phyloP scores from a whole-genome alignment of 2,888 invertebrate genomes.

The Drosophila pegasa region DNA sequence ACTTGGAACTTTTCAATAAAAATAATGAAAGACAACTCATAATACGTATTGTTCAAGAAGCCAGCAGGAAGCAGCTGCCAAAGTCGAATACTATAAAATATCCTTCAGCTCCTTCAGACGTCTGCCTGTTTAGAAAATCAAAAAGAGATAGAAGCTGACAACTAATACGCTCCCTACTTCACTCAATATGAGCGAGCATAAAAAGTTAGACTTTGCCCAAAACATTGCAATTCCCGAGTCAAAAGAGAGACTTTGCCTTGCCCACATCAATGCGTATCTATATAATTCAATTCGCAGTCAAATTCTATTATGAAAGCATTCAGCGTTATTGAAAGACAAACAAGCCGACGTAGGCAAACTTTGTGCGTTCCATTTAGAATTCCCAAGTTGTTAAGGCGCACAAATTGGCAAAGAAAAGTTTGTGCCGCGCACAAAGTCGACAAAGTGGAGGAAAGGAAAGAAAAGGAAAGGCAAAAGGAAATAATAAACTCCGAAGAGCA shows the following conservation, averaged over 20 bases:
- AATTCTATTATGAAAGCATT: neutral
- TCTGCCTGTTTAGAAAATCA: no score
- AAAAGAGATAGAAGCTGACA: no score
- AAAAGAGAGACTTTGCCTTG: neutral
- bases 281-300: neutral
- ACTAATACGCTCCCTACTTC: no score
- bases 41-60: no score
- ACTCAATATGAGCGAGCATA: no score
- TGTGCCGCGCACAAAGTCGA: neutral
- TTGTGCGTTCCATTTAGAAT: conserved; percentile 3
- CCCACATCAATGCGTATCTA: neutral
- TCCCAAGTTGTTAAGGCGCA: conserved; percentile 1
- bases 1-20: no score
- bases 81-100: no score
- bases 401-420: neutral
- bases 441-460: neutral
- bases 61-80: no score
- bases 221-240: no score
- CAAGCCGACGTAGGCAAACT: neutral
- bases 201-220: no score
- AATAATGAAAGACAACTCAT: no score
- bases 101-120: no score
- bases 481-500: neutral
- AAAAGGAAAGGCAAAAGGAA: neutral
- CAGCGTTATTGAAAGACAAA: neutral